These are phyloP conservation scores for Cantharis nigra DNA, from an alignment of 2,888 invertebrate genomes.

Conservation along the genomic window DNA sequence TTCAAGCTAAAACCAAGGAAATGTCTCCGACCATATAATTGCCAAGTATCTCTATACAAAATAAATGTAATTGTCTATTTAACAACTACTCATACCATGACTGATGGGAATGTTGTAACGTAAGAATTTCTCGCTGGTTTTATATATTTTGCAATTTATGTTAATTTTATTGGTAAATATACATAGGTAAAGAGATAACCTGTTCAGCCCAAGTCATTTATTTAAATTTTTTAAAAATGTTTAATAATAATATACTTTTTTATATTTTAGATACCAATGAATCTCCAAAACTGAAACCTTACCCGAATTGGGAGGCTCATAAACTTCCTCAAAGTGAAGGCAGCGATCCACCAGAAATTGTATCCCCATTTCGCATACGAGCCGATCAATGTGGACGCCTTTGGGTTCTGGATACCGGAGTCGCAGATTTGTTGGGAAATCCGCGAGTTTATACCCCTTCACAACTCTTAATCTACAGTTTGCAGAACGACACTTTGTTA, in stretches of 20 bases:
- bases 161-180: background rate
- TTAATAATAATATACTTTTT: background rate
- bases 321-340: slow-evolving; percentile 57
- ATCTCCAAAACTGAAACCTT: slow-evolving; percentile 75
- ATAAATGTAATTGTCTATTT: background rate
- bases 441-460: slow-evolving; percentile 61
- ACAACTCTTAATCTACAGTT: slow-evolving; percentile 72
- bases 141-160: background rate
- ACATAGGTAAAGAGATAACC: background rate
- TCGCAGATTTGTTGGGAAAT: slow-evolving; percentile 62
- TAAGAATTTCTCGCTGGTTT: background rate
- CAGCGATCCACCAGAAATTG: slow-evolving; percentile 65
- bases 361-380: slow-evolving; percentile 74
- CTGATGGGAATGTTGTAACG: background rate
- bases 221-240: background rate
- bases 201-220: background rate
- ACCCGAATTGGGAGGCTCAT: slow-evolving; percentile 80
- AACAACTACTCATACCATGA: background rate
- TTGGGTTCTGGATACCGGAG: slow-evolving; percentile 80
- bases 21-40: background rate
- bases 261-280: slow-evolving; percentile 63
- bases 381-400: slow-evolving; percentile 77
- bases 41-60: background rate
- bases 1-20: background rate
- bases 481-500: slow-evolving; percentile 71